These are phyloP conservation scores for Thyatira batis DNA, from an alignment of 2,888 invertebrate species.

Conservation along the genomic window DNA sequence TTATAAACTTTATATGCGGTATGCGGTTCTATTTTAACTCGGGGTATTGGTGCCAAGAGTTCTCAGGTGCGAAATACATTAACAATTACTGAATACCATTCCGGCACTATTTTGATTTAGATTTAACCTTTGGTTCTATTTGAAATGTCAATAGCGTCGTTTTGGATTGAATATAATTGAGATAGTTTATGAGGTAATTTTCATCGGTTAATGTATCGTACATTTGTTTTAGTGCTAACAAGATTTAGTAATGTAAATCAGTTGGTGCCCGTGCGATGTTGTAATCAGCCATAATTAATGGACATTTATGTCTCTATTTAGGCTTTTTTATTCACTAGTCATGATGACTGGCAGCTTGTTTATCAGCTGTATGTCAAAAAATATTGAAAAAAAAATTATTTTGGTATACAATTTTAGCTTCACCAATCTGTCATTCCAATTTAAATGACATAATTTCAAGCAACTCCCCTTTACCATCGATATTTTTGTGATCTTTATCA, in stretches of 20 bases:
- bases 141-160: constrained; percentile 34
- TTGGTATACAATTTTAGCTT: too few species aligned
- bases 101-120: constrained; percentile 42
- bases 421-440: too few species aligned
- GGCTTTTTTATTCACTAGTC: too few species aligned
- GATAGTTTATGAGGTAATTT: constrained; percentile 19
- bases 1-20: constrained; percentile 15
- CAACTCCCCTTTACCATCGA: too few species aligned
- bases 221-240: constrained; percentile 3
- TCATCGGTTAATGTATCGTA: constrained; percentile 11
- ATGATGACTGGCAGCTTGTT: too few species aligned
- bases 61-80: constrained; percentile 62
- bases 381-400: too few species aligned
- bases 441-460: too few species aligned
- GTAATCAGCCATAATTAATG: too few species aligned
- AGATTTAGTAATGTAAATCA: constrained; percentile 3
- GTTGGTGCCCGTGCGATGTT: too few species aligned
- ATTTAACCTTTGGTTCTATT: constrained; percentile 34
- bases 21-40: constrained; percentile 42
- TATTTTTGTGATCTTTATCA: too few species aligned
- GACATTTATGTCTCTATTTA: too few species aligned
- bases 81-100: constrained; percentile 53
- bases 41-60: constrained; percentile 55
- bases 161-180: constrained; percentile 11
- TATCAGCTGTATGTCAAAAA: too few species aligned